phyloP scores from a whole-genome alignment of 2,888 invertebrate genomes.

The Cerastis leucographa region DNA sequence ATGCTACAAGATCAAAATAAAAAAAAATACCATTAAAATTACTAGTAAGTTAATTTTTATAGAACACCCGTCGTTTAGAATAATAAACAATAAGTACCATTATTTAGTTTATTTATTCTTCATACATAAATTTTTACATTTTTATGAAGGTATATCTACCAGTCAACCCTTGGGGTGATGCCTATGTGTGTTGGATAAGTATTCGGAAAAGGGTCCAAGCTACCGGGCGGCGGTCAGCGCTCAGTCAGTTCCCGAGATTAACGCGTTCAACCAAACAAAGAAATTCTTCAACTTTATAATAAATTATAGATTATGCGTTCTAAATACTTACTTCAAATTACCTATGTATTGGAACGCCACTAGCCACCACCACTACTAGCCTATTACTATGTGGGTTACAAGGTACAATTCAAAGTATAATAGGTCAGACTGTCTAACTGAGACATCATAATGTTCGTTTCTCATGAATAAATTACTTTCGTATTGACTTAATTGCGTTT shows the following conservation, averaged over 20 bases:
- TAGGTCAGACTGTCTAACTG: conserved; percentile 36
- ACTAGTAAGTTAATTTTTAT: background rate
- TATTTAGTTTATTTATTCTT: too few species aligned
- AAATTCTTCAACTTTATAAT: too few species aligned
- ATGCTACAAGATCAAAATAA: background rate
- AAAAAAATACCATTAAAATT: background rate
- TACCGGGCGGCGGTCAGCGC: too few species aligned
- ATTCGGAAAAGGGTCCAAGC: too few species aligned
- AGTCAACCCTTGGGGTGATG: too few species aligned
- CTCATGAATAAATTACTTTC: conserved; percentile 35
- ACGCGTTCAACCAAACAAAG: too few species aligned
- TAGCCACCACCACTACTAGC: too few species aligned
- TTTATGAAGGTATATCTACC: too few species aligned
- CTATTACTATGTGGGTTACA: conserved; percentile 24
- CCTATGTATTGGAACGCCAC: background rate
- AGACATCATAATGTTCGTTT: conserved; percentile 15
- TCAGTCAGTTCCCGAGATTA: too few species aligned
- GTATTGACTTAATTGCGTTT: background rate
- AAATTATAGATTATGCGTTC: background rate
- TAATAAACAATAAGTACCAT: background rate
- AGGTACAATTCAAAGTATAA: conserved; percentile 27
- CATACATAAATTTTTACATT: too few species aligned
- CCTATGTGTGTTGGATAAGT: too few species aligned
- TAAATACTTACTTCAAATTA: background rate
- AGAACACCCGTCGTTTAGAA: background rate